Conservation (phyloP, 1,140 invertebrate species). For the Meloidogyne chitwoodi region DNA sequence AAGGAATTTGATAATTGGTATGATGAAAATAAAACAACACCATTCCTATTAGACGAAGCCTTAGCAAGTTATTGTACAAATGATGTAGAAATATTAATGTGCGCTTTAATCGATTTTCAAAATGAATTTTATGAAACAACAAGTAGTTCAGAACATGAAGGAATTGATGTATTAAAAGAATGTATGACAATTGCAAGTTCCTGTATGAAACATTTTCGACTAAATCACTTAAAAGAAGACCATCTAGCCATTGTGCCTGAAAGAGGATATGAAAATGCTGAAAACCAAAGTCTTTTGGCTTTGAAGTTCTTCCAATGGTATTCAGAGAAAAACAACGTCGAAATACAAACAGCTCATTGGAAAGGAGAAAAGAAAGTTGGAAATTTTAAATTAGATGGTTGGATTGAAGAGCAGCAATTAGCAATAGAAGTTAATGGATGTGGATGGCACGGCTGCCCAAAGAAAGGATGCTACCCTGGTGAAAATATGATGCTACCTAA, state of each 20-base stretch:
- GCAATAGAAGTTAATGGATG: constrained; percentile 9
- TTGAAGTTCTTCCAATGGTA: constrained; percentile 4
- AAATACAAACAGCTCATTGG: constrained; percentile 2
- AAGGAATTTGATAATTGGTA: no score
- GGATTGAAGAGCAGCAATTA: no score
- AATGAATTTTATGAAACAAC: neutral
- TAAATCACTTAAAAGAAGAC: neutral
- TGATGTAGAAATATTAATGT: constrained; percentile 5
- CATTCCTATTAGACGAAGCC: no score
- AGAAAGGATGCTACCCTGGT: neutral
- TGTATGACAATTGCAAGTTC: neutral
- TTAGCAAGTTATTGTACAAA: neutral
- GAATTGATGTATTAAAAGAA: constrained; percentile 6
- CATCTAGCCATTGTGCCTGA: constrained; percentile 2
- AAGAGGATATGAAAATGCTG: neutral
- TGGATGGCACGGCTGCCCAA: neutral
- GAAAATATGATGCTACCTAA: neutral
- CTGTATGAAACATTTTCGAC: neutral
- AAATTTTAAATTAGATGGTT: neutral
- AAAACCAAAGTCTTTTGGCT: neutral
- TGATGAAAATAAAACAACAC: no score
- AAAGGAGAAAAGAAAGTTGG: neutral
- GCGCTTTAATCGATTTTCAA: neutral
- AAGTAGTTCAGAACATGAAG: neutral
- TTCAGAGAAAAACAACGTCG: neutral